Percentiles rank a stretch among this genome's conserved stretches.
Conservation (phyloP, 2,888 invertebrate species). For the Phengaris alcon region DNA sequence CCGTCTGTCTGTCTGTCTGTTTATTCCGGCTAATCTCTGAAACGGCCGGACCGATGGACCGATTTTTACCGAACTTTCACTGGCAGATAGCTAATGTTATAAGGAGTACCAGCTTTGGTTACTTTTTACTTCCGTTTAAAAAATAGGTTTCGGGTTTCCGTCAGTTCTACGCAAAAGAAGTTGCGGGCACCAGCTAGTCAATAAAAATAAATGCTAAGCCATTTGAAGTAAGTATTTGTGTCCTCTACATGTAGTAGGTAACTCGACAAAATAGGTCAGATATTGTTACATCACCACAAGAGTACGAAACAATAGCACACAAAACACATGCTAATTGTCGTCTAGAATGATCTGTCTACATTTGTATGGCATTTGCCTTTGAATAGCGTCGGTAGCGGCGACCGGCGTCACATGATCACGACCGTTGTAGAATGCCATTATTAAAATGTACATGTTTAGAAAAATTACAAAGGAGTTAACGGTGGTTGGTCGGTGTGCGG, state of each 20-base stretch:
- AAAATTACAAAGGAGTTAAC: conserved; percentile 20
- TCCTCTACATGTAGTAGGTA: background rate
- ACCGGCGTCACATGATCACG: conserved; percentile 24
- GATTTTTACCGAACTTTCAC: too few relatives aligned
- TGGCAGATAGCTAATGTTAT: too few relatives aligned
- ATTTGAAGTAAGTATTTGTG: background rate
- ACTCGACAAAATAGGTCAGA: conserved; percentile 27
- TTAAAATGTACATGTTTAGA: conserved; percentile 21
- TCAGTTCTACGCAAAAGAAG: too few relatives aligned
- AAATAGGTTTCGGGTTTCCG: too few relatives aligned
- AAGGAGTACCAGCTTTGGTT: too few relatives aligned
- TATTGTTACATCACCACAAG: conserved; percentile 31
- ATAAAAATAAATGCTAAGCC: background rate
- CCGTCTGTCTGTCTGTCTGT: too few relatives aligned
- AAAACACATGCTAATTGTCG: conserved; percentile 41
- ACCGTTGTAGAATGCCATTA: conserved; percentile 17
- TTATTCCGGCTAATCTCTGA: too few relatives aligned
- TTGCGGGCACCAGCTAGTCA: too few relatives aligned
- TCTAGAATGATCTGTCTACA: conserved; percentile 36
- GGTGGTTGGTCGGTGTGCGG: background rate
- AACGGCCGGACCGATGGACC: too few relatives aligned
- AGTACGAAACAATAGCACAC: conserved; percentile 37
- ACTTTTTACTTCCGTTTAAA: background rate
- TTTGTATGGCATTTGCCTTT: conserved; percentile 46
- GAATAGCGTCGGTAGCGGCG: conserved; percentile 40